phyloP scores from a whole-genome alignment of 2,888 invertebrate species.

The Auanema freiburgensis region DNA sequence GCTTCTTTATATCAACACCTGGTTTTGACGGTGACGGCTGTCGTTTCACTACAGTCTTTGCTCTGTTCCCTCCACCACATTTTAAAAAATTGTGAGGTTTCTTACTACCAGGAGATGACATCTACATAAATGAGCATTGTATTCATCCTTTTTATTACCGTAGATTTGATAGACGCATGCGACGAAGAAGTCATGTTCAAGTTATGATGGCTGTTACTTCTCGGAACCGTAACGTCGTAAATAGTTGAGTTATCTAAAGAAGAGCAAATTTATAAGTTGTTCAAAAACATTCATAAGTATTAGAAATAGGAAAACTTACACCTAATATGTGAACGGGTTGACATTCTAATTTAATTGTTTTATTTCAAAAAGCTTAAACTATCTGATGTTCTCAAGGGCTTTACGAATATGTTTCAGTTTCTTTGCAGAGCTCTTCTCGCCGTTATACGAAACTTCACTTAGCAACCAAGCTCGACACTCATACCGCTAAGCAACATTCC shows the following conservation, averaged over 20 bases:
- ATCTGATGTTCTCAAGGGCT: too few species aligned
- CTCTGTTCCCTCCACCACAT: slow-evolving; percentile 16
- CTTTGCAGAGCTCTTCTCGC: too few species aligned
- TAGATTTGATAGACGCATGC: slow-evolving; percentile 32
- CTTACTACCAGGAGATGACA: slow-evolving; percentile 31
- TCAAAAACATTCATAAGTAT: not conserved
- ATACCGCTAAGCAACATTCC: too few species aligned
- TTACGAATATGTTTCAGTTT: too few species aligned
- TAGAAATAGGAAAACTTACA: not conserved
- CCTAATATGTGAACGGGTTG: too few species aligned
- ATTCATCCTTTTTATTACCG: not conserved
- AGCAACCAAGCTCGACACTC: too few species aligned
- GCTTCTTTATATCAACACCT: not conserved
- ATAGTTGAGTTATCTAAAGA: not conserved
- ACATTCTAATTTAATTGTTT: too few species aligned
- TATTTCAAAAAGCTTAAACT: too few species aligned
- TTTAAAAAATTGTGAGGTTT: slow-evolving; percentile 15
- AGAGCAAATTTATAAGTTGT: not conserved
- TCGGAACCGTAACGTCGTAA: slow-evolving; percentile 23
- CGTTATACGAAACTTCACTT: too few species aligned
- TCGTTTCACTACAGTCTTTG: not conserved
- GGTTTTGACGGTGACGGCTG: slow-evolving; percentile 10
- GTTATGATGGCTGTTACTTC: slow-evolving; percentile 43
- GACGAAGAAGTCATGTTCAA: slow-evolving; percentile 29
- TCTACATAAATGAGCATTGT: slow-evolving; percentile 18